Evolutionary conservation across 2,888 invertebrate species (phyloP), one percentile per base, ranked within the genome.

Genomic region (Dione vanillae): DNA sequence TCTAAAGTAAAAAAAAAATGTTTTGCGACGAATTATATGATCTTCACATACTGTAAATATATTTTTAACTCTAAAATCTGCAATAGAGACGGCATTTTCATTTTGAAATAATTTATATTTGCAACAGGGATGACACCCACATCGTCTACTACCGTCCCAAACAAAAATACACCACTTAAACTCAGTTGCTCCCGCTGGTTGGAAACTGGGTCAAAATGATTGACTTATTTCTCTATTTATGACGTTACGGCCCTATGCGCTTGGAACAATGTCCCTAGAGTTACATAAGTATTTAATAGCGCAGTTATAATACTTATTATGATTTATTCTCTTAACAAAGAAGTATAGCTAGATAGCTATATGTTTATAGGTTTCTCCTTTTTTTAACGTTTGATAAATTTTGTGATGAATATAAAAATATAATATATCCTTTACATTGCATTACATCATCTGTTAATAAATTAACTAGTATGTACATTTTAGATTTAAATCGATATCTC

Each of bases 161-260:
- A 74, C 71, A 69, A 74, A 74, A 74, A 69, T 72, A 74, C 56
- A 70, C 75, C 66, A 69, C 71, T 71, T 67, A 69, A 67, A 65
- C 65, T 68, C 49, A 61, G 64, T 66, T 61, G 70, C 75, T 75
- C 73, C 75, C 75, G 77, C 73, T 74, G 70, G 69, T 70, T 66
- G 65, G 72, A 72, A 77, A 76, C 72, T 77, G 68, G 77, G 77
- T 74, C 76, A 76, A 73, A 74, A 75, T 76, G 72, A 77, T 77
- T 77, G 77, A 75, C 76, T 77, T 75, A 76, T 75, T 76, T 77
- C 74, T 75, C 77, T 77, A 75, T 76, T 77, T 76, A 71, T 71
- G 73, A 75, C 74, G 67, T 72, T 65, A 58, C 56, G 65, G 65
- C 68, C 75, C 70, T 69, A 66, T 67, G 64, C 69, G 67, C 58